phyloP scores from a whole-genome alignment of 2,797 vertebrate species.

The Poecilia gillii region DNA sequence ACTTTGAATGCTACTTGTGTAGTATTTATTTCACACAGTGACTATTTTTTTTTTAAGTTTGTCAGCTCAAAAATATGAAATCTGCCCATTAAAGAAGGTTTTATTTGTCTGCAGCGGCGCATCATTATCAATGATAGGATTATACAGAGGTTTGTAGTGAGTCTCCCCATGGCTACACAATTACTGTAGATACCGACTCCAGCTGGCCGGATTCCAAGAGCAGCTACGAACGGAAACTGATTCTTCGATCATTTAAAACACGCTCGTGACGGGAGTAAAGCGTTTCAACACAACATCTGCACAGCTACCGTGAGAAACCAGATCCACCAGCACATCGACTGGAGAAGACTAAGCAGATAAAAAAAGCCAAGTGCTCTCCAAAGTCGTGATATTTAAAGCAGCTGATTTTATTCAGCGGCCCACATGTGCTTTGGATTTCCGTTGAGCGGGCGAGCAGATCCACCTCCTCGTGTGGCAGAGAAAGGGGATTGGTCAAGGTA shows the following conservation, averaged over 20 bases:
- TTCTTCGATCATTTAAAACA: constrained; percentile 62
- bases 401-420: constrained; percentile 12
- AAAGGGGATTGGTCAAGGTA: constrained; percentile 68
- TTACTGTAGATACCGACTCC: constrained; percentile 67
- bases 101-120: constrained; percentile 51
- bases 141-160: constrained; percentile 60
- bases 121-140: constrained; percentile 63
- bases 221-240: constrained; percentile 66
- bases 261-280: constrained; percentile 50
- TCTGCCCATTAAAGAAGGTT: constrained; percentile 16
- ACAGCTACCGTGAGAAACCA: constrained; percentile 50
- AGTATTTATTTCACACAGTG: neutral
- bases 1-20: neutral
- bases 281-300: constrained; percentile 52
- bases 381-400: constrained; percentile 22
- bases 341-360: constrained; percentile 31
- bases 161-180: constrained; percentile 55
- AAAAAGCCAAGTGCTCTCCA: constrained; percentile 18
- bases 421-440: constrained; percentile 33
- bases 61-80: neutral
- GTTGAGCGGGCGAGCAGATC: constrained; percentile 27
- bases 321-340: constrained; percentile 54
- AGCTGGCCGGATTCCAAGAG: constrained; percentile 67
- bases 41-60: neutral
- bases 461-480: constrained; percentile 36